phyloP scores from a whole-genome alignment of 2,888 invertebrate species.

The Lasioglossum lativentre region DNA sequence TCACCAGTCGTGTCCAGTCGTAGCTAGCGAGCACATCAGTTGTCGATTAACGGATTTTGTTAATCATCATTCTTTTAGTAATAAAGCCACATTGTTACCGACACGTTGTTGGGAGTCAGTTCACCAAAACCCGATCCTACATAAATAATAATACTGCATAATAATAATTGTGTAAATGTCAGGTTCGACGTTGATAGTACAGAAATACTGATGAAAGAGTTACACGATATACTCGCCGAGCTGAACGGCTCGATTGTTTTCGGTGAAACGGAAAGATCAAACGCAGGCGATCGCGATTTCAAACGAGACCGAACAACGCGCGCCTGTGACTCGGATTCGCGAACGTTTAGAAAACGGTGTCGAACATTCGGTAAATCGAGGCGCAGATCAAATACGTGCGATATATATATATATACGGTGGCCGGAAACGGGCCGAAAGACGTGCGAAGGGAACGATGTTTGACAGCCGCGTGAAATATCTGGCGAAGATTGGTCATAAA shows the following conservation, averaged over 20 bases:
- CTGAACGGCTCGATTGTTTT: slow-evolving; percentile 1
- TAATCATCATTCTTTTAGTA: no score
- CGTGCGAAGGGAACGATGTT: slow-evolving; percentile 46
- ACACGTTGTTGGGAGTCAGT: no score
- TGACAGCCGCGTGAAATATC: slow-evolving; percentile 53
- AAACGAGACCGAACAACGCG: neutral
- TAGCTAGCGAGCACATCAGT: no score
- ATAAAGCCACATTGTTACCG: no score
- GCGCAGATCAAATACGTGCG: slow-evolving; percentile 1
- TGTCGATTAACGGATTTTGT: no score
- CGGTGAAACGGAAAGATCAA: neutral
- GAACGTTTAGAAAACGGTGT: slow-evolving; percentile 19
- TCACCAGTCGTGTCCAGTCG: no score
- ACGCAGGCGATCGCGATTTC: neutral
- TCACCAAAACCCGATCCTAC: no score
- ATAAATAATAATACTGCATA: neutral
- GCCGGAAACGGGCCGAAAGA: slow-evolving; percentile 36
- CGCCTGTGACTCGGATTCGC: neutral
- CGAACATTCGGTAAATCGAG: slow-evolving; percentile 23
- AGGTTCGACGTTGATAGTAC: neutral
- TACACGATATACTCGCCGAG: neutral
- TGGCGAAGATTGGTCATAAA: slow-evolving; percentile 47
- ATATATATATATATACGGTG: neutral
- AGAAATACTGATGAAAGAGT: neutral
- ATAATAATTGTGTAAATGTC: neutral